Conservation (phyloP, 2,797 vertebrate species). For the Mus spretus region DNA sequence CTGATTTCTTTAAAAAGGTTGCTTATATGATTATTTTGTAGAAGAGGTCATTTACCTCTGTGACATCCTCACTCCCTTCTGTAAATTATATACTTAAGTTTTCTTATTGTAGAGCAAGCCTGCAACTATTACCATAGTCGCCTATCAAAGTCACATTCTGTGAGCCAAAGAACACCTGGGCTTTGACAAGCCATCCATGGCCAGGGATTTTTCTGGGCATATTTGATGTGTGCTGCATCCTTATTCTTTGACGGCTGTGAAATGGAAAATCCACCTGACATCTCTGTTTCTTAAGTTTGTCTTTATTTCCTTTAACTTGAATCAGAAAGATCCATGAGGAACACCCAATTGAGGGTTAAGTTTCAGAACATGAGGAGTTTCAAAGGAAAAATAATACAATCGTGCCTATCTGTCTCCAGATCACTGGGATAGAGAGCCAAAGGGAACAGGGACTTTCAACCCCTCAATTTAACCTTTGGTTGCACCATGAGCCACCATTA, state of each 20-base stretch:
- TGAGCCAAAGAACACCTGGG: not conserved
- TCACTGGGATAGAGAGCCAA: not conserved
- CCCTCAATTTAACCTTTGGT: not conserved
- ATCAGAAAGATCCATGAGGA: conserved; percentile 4
- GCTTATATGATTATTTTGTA: not conserved
- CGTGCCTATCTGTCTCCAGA: not conserved
- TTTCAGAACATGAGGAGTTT: not conserved
- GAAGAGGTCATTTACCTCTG: not conserved
- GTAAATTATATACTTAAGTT: not conserved
- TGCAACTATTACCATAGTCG: not conserved
- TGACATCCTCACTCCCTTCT: not conserved
- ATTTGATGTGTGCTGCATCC: not conserved
- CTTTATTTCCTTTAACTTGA: not conserved
- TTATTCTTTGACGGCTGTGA: not conserved
- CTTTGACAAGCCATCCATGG: not conserved
- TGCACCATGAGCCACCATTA: not conserved
- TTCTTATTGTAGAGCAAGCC: not conserved
- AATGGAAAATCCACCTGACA: not conserved
- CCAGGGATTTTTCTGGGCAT: not conserved
- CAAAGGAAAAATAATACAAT: not conserved
- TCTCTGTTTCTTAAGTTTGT: conserved; percentile 7
- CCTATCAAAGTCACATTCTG: not conserved
- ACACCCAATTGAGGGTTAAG: not conserved
- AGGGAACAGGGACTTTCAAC: not conserved
- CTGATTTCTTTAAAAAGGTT: not conserved